Evolutionary conservation across 2,888 invertebrate genomes (phyloP).

Genomic region (Euplagia quadripunctaria): DNA sequence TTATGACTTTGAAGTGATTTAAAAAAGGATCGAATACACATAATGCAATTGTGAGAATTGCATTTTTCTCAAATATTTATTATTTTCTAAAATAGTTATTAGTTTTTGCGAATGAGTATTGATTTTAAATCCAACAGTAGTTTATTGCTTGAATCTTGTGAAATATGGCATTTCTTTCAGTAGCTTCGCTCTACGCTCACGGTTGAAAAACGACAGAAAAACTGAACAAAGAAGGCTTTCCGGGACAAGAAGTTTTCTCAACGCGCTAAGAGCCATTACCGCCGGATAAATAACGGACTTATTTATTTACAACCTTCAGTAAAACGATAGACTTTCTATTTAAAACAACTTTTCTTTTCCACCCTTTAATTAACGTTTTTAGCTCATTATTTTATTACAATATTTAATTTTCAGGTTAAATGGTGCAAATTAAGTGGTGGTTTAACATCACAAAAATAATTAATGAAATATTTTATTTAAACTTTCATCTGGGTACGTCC

Average conservation of each 20-base stretch:
- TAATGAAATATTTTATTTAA: too few species aligned
- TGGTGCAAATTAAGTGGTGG: background rate
- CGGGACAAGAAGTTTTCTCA: conserved; percentile 38
- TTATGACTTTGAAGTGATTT: too few species aligned
- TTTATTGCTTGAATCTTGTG: conserved; percentile 45
- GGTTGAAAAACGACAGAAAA: conserved; percentile 43
- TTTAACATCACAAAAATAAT: too few species aligned
- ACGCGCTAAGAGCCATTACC: conserved; percentile 38
- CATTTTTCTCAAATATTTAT: too few species aligned
- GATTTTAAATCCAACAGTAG: conserved; percentile 30
- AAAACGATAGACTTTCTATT: conserved; percentile 27
- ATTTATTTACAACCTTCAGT: conserved; percentile 27
- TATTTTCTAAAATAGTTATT: background rate
- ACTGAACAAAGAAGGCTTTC: conserved; percentile 31
- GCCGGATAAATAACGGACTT: conserved; percentile 48
- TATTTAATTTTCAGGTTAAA: conserved; percentile 20
- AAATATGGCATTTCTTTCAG: conserved; percentile 52
- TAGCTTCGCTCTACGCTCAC: conserved; percentile 30
- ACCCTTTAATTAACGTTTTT: conserved; percentile 36
- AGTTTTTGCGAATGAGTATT: background rate
- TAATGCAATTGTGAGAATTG: too few species aligned
- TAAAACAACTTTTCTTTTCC: conserved; percentile 22
- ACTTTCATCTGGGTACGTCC: too few species aligned
- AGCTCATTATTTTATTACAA: conserved; percentile 21
- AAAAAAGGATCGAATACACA: too few species aligned